Percentiles rank a stretch among this genome's conserved stretches.
Evolutionary conservation across 2,113 vertebrate genomes (phyloP).

Genomic region (Phyllostomus discolor): DNA sequence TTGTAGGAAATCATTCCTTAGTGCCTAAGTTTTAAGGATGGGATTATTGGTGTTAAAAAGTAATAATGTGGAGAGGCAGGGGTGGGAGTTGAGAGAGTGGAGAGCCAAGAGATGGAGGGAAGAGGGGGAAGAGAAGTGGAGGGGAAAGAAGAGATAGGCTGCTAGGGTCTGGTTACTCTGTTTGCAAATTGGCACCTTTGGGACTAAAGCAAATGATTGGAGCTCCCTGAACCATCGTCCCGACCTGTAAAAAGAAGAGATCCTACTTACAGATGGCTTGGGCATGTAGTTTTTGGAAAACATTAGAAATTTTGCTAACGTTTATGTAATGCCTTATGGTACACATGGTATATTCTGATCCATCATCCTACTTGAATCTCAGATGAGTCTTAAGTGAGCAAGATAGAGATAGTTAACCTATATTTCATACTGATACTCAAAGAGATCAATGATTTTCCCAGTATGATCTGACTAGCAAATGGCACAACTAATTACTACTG

Average conservation of each 20-base stretch:
- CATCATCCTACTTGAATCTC: neutral
- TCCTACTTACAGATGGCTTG: neutral
- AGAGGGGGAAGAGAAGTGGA: neutral
- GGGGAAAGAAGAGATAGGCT: neutral
- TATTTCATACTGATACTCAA: neutral
- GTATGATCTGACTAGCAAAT: neutral
- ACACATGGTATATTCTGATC: neutral
- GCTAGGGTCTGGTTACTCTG: neutral
- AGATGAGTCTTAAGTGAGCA: neutral
- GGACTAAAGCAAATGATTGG: neutral
- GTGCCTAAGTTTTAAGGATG: neutral
- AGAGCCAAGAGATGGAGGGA: neutral
- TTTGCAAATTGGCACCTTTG: neutral
- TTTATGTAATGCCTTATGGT: neutral
- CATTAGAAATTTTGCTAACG: neutral
- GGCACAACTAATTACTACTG: neutral
- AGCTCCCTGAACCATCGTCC: neutral
- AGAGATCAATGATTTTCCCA: neutral
- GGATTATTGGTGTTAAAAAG: slow-evolving; percentile 33
- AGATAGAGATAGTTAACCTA: neutral
- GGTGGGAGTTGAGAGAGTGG: neutral
- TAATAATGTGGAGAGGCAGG: slow-evolving; percentile 20
- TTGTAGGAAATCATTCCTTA: neutral
- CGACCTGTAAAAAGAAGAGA: neutral
- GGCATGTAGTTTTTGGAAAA: neutral